Evolutionary conservation across 2,888 invertebrate species (phyloP).

Genomic region (Eledona agricola): DNA sequence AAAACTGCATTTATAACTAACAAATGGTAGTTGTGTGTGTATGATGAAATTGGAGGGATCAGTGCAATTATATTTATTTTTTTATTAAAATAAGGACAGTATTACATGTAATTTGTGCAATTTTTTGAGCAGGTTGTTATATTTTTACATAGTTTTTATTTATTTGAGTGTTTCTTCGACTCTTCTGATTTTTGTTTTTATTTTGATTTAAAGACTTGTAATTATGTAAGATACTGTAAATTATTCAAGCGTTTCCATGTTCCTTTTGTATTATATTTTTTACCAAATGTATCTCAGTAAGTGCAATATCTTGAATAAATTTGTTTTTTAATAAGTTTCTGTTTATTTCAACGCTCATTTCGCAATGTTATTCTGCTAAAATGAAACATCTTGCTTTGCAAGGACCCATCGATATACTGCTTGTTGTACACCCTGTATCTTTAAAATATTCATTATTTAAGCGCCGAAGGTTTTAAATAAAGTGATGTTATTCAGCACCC

Average conservation of each 20-base stretch:
- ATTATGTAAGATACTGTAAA: constrained; percentile 37
- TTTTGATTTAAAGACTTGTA: constrained; percentile 39
- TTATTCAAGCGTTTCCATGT: constrained; percentile 40
- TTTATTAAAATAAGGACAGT: constrained; percentile 27
- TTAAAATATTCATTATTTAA: too few species aligned
- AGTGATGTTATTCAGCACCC: too few species aligned
- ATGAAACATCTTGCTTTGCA: too few species aligned
- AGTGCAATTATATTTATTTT: constrained; percentile 34
- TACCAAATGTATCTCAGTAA: constrained; percentile 50
- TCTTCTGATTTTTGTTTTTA: constrained; percentile 42
- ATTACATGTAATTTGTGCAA: constrained; percentile 33
- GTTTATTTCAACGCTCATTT: not conserved
- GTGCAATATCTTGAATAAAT: constrained; percentile 49
- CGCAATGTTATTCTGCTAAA: not conserved
- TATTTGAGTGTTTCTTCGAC: constrained; percentile 38
- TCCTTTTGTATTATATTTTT: constrained; percentile 51
- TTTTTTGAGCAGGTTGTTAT: constrained; percentile 36
- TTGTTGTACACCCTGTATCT: too few species aligned
- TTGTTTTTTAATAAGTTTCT: constrained; percentile 17
- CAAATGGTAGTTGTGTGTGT: too few species aligned
- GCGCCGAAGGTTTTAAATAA: too few species aligned
- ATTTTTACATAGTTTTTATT: constrained; percentile 46
- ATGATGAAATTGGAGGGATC: constrained; percentile 26
- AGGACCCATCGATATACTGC: too few species aligned
- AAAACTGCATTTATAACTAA: too few species aligned